Conservation (phyloP, 37 sponge, comb jelly and placozoan genomes). For the Beroe ovata region DNA sequence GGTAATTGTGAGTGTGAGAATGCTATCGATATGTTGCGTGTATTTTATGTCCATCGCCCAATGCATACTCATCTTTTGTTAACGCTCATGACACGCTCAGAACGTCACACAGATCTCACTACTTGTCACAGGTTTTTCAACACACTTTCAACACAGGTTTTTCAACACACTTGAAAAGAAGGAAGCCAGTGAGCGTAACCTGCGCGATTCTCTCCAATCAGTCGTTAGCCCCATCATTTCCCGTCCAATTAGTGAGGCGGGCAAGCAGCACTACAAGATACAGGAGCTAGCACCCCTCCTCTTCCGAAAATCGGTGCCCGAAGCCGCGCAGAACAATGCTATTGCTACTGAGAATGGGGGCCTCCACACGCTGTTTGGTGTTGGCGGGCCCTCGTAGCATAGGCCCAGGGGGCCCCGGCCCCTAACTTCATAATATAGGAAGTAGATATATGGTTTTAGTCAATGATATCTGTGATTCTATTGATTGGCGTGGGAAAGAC, state of each 20-base stretch:
- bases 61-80: no score
- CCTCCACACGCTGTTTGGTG: background rate
- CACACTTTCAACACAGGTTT: background rate
- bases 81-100: no score
- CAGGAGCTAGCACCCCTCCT: slow-evolving; percentile 13
- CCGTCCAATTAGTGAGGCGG: slow-evolving; percentile 46
- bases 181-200: slow-evolving; percentile 15
- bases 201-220: slow-evolving; percentile 14
- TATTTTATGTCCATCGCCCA: no score
- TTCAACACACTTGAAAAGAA: background rate
- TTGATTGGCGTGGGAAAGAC: no score
- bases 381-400: slow-evolving; percentile 27
- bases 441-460: no score
- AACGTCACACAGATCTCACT: no score
- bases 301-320: background rate
- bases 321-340: background rate
- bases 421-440: background rate
- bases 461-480: no score
- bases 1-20: background rate
- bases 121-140: no score
- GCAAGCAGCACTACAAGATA: slow-evolving; percentile 67
- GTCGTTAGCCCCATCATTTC: slow-evolving; percentile 52
- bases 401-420: background rate
- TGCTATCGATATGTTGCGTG: no score
- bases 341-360: background rate